Base-by-base conservation (phyloP, 2,113 vertebrate species). In the Etia nguti region DNA sequence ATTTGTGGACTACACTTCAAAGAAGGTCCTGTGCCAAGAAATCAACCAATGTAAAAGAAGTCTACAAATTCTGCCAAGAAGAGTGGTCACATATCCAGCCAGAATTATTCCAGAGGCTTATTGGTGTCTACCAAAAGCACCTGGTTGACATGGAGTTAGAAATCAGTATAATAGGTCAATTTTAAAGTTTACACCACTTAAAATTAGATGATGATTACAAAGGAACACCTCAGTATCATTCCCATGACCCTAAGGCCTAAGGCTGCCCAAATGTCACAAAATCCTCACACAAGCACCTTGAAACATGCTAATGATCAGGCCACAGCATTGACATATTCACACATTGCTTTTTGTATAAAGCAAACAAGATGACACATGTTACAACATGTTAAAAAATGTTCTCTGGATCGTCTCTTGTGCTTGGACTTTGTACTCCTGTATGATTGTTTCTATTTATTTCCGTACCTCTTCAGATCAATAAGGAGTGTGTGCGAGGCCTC, bases 401-500 rank as follows among this genome's bases (percentile, higher is more conserved):
- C 10, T 75, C 24, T 31, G 43, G 43, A 0, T 31, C 43, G 29
- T 75, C 43, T 77, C 6, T n/a, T 2, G 1, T 34, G 26, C 12
- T 52, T 34, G 46, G 46, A 34, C 73, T 50, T 77, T 50, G 18
- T 12, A 8, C 11, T 43, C 24, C 36, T 80, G 22, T 36, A 16
- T 55, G 24, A 15, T 68, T 31, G 36, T 8, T 7, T 68, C 38
- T 46, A 22, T 31, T 10, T 13, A 11, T 41, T 55, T 10, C 41
- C 31, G 1, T 34, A 8, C 50, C 1, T 89, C 65, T 62, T 2
- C 89, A 99, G 99, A 98, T 99, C 80, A 99, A 99, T 93, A 98
- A 97, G 85, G 99, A 99, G 90, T 99, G 99, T 1, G 98, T 99
- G 81, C 96, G 98, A 13, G 99, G 98, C 1, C 97, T 99, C 5